Evolutionary conservation across 2,113 vertebrate species (phyloP).

Genomic region (Sclerurus mexicanus): DNA sequence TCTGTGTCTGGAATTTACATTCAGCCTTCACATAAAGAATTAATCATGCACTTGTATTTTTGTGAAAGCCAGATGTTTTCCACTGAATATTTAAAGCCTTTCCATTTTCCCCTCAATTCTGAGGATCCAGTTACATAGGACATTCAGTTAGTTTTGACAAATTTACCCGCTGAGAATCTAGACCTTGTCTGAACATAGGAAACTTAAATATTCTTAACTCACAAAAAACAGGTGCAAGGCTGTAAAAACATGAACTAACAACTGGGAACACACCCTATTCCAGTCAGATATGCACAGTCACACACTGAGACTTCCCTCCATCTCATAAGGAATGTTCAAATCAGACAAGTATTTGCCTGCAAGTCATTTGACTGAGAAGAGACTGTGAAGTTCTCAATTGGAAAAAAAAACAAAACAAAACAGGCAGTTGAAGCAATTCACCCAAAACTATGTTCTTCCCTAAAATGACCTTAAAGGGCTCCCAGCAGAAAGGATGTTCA

Average conservation of each 20-base stretch:
- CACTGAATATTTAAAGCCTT: background rate
- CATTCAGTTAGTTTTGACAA: background rate
- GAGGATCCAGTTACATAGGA: background rate
- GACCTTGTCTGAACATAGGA: background rate
- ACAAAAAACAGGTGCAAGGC: background rate
- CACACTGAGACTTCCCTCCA: background rate
- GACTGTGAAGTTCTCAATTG: background rate
- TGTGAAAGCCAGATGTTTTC: conserved; percentile 2
- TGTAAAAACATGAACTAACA: background rate
- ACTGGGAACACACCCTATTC: background rate
- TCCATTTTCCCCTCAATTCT: background rate
- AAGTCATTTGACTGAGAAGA: background rate
- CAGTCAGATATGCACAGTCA: background rate
- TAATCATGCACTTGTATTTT: background rate
- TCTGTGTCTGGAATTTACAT: background rate
- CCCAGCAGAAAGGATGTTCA: background rate
- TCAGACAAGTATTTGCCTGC: background rate
- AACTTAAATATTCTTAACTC: background rate
- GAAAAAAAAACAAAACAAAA: no score
- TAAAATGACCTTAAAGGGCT: background rate
- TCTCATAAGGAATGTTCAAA: background rate
- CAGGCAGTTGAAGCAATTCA: background rate
- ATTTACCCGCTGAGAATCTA: background rate
- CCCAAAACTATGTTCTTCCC: background rate
- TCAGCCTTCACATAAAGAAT: background rate